Conservation (phyloP, 2,113 vertebrate genomes). For the Lipophrys pholis region DNA sequence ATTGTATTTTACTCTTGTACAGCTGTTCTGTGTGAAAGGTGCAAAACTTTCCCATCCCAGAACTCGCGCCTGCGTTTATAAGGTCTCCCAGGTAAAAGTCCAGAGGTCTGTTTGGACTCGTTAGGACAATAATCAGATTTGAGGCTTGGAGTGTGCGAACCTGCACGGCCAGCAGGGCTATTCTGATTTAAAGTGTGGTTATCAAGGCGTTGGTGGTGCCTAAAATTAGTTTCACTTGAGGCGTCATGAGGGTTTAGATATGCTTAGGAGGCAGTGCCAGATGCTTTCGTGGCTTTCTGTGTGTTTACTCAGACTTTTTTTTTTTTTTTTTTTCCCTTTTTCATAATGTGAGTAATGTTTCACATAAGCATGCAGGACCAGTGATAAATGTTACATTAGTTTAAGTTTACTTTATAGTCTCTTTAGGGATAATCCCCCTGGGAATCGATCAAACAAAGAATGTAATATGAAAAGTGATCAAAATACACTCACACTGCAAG, state of each 20-base stretch:
- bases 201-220: background rate
- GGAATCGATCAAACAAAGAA: too few species aligned
- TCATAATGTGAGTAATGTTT: slow-evolving; percentile 2
- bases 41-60: slow-evolving; percentile 44
- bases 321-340: too few species aligned
- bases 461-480: too few species aligned
- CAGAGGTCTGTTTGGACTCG: slow-evolving; percentile 44
- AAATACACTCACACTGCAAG: too few species aligned
- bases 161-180: slow-evolving; percentile 5
- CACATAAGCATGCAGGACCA: background rate
- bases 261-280: background rate
- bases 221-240: slow-evolving; percentile 1
- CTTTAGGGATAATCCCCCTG: too few species aligned
- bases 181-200: slow-evolving; percentile 36
- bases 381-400: background rate
- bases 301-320: background rate
- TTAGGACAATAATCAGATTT: slow-evolving; percentile 39
- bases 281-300: background rate
- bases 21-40: slow-evolving; percentile 60
- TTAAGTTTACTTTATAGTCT: too few species aligned
- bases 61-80: slow-evolving; percentile 26
- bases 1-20: slow-evolving; percentile 62
- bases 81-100: slow-evolving; percentile 53
- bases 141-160: slow-evolving; percentile 33
- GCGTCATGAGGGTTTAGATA: slow-evolving; percentile 15